Evolutionary conservation across 2,888 invertebrate species (phyloP).

Genomic region (Hylaea fasciaria): DNA sequence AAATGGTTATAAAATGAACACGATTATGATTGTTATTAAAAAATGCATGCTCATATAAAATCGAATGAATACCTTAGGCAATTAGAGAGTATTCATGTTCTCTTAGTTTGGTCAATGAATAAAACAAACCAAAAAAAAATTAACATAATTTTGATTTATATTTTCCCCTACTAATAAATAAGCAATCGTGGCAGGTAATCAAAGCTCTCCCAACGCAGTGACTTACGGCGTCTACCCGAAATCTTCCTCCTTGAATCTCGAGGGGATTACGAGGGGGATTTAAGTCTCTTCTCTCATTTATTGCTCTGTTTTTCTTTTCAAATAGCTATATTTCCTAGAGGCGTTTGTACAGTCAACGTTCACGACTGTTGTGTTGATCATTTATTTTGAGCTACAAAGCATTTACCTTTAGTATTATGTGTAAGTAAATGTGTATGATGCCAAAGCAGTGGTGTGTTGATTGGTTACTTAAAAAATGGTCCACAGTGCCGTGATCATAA

Average conservation of each 20-base stretch:
- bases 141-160: background rate
- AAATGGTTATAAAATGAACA: too few species aligned
- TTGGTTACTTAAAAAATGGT: too few species aligned
- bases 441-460: too few species aligned
- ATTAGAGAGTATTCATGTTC: too few species aligned
- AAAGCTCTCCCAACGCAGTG: conserved; percentile 47
- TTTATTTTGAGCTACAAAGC: conserved; percentile 11
- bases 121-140: too few species aligned
- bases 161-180: conserved; percentile 27
- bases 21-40: too few species aligned
- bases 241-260: conserved; percentile 48
- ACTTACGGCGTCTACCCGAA: conserved; percentile 43
- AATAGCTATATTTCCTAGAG: conserved; percentile 28
- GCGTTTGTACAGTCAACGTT: conserved; percentile 22
- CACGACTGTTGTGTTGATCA: conserved; percentile 10
- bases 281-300: conserved; percentile 56
- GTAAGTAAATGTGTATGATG: too few species aligned
- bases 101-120: too few species aligned
- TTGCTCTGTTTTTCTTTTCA: conserved; percentile 43
- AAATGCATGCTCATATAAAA: too few species aligned
- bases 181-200: conserved; percentile 41
- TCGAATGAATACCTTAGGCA: too few species aligned
- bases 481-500: too few species aligned
- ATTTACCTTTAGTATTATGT: background rate
- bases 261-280: conserved; percentile 55